These are phyloP conservation scores for Phoxinus dragarum DNA, from an alignment of 2,797 vertebrate genomes.

Conservation along the genomic window DNA sequence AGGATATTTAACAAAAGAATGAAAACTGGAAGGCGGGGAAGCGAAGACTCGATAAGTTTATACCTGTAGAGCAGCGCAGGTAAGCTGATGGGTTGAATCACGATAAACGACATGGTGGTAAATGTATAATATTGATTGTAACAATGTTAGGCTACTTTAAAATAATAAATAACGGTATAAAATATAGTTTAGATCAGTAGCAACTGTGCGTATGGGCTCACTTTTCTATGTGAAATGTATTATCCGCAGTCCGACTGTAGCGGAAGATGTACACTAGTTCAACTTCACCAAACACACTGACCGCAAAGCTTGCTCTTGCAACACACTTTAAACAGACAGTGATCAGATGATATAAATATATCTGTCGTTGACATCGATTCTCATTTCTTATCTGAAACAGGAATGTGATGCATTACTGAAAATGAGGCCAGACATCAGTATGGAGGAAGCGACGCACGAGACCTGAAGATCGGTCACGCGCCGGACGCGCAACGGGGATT, in stretches of 20 bases:
- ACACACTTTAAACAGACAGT: not conserved
- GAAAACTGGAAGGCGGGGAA: not conserved
- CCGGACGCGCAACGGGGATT: constrained; percentile 60
- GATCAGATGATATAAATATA: not conserved
- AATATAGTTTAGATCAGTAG: not conserved
- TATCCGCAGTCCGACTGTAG: constrained; percentile 60
- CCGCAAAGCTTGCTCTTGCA: not conserved
- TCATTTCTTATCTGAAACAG: constrained; percentile 6
- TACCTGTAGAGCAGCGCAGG: constrained; percentile 47
- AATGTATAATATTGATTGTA: not conserved
- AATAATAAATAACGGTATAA: not conserved
- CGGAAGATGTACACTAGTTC: constrained; percentile 38
- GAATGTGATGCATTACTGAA: constrained; percentile 21
- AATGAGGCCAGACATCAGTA: not conserved
- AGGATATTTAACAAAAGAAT: not conserved
- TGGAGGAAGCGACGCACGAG: constrained; percentile 20
- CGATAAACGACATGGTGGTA: not conserved
- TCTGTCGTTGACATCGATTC: not conserved
- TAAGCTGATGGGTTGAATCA: constrained; percentile 9
- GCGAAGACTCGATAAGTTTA: not conserved
- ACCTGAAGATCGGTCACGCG: constrained; percentile 48
- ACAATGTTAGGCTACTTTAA: not conserved
- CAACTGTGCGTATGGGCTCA: constrained; percentile 16
- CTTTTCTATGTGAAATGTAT: constrained; percentile 71
- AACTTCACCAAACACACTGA: not conserved